A percentile compares a stretch with the other conserved stretches of the same genome.
Conservation (phyloP, 2,888 invertebrate species). For the Brachynemurus nebulosus region DNA sequence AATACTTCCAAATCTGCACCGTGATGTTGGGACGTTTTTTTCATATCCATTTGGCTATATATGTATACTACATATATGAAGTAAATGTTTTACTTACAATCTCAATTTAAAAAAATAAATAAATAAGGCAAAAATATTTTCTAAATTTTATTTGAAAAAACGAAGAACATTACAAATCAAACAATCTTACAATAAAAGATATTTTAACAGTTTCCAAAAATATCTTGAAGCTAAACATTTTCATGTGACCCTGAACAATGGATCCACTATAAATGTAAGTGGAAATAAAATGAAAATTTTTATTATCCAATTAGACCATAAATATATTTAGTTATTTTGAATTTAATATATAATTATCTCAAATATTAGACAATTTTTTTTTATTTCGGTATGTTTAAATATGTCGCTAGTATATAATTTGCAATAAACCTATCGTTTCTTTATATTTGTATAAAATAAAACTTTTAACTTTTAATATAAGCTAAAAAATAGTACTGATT, state of each 20-base stretch:
- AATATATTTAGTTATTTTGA: conserved; percentile 12
- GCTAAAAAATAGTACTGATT: too few species aligned
- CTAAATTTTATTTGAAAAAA: conserved; percentile 34
- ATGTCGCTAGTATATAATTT: not conserved
- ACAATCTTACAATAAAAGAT: conserved; percentile 33
- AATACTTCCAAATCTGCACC: too few species aligned
- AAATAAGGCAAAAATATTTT: too few species aligned
- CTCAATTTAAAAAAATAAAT: too few species aligned
- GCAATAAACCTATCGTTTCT: too few species aligned
- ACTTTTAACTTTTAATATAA: too few species aligned
- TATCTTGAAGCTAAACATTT: conserved; percentile 33
- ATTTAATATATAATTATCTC: conserved; percentile 17
- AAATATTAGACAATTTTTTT: conserved; percentile 18
- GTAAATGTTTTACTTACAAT: too few species aligned
- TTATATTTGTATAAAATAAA: too few species aligned
- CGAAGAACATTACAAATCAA: conserved; percentile 35
- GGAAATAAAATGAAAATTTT: conserved; percentile 25
- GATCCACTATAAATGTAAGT: conserved; percentile 25
- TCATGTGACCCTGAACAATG: conserved; percentile 37
- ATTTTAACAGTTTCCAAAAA: conserved; percentile 35
- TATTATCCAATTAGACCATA: conserved; percentile 15
- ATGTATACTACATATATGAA: too few species aligned
- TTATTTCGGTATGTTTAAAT: conserved; percentile 5
- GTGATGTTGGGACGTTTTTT: too few species aligned
- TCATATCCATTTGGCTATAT: too few species aligned